These are phyloP conservation scores for Saimiri boliviensis DNA, from an alignment of 2,113 vertebrate species.

Conservation along the genomic window DNA sequence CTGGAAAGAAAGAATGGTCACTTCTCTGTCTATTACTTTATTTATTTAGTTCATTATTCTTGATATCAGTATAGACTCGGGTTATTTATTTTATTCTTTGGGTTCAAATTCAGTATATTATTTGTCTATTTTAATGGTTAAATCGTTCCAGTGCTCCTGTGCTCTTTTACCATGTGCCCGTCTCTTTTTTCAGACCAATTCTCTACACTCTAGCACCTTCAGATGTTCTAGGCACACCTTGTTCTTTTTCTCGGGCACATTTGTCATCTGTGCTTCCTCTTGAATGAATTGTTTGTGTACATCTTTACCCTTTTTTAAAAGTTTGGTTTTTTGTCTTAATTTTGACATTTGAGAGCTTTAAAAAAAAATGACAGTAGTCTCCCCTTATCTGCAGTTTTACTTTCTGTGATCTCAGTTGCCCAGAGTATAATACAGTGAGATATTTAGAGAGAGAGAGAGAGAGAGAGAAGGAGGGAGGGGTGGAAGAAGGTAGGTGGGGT, in stretches of 20 bases:
- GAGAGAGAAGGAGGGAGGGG: too few relatives aligned
- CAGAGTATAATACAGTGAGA: background rate
- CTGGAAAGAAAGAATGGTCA: background rate
- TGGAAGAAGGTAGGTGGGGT: too few relatives aligned
- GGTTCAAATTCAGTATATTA: background rate
- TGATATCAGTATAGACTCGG: accelerated
- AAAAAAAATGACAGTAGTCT: background rate
- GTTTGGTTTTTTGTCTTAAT: background rate
- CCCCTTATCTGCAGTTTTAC: background rate
- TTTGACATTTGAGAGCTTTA: background rate
- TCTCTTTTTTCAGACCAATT: background rate
- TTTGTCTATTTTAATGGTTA: background rate
- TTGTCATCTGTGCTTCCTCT: background rate
- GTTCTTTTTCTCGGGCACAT: background rate
- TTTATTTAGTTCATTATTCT: background rate
- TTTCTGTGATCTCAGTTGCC: background rate
- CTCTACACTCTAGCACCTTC: background rate
- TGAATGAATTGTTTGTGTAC: background rate
- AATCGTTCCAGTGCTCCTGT: too few relatives aligned
- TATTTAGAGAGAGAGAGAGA: background rate
- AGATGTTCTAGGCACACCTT: accelerated
- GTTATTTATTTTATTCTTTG: background rate
- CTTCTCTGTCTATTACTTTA: background rate
- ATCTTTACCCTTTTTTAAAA: background rate
- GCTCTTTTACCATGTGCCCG: accelerated